phyloP scores from a whole-genome alignment of 2,113 vertebrate genomes.

The Melanerpes formicivorus region DNA sequence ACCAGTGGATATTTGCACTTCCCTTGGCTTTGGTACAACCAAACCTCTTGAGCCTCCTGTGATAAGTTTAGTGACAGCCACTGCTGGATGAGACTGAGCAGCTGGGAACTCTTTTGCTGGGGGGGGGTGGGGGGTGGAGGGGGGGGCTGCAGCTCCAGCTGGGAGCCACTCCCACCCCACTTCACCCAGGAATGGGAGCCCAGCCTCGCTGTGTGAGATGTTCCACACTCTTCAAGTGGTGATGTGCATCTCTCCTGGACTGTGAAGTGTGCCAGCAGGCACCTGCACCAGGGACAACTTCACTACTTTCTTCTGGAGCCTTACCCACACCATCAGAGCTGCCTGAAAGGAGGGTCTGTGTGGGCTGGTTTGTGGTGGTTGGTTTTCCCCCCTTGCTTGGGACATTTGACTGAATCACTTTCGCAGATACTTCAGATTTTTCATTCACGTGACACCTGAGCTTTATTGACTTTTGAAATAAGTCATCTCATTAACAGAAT shows the following conservation, averaged over 20 bases:
- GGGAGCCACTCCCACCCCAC: not conserved
- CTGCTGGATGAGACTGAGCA: not conserved
- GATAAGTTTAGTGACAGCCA: not conserved
- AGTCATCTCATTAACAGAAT: constrained; percentile 68
- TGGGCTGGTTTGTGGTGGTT: not conserved
- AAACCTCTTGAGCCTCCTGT: not conserved
- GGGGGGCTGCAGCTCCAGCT: not conserved
- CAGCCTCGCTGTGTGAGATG: not conserved
- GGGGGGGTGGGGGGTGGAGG: no score
- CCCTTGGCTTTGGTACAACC: not conserved
- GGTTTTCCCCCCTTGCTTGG: not conserved
- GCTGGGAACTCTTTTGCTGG: not conserved
- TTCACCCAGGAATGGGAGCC: rapidly evolving
- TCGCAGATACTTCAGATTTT: constrained; percentile 57
- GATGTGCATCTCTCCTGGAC: not conserved
- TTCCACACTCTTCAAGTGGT: not conserved
- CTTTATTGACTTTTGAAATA: constrained; percentile 72
- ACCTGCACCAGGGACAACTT: not conserved
- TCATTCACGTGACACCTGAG: constrained; percentile 61
- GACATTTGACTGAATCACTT: constrained; percentile 56
- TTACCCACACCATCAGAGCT: not conserved
- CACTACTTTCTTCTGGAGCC: not conserved
- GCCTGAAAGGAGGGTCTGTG: constrained; percentile 16
- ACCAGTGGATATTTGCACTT: not conserved
- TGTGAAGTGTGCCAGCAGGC: not conserved